Evolutionary conservation across 2,113 vertebrate genomes (phyloP).

Genomic region (crab-eating macaque (Macaca fascicularis)): DNA sequence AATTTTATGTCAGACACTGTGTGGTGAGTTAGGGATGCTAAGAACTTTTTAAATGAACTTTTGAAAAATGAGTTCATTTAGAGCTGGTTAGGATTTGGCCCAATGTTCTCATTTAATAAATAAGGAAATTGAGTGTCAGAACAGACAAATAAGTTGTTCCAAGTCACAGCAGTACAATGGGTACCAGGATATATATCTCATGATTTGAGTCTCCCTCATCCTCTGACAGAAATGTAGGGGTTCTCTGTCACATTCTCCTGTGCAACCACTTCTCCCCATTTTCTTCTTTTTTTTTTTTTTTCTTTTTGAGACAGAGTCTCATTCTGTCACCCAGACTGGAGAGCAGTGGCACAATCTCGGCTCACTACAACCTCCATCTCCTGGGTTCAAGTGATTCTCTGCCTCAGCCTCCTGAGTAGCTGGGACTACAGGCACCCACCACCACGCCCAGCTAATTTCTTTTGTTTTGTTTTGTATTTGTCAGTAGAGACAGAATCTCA

Average conservation of each 20-base stretch:
- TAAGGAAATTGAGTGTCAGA: not conserved
- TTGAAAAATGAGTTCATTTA: not conserved
- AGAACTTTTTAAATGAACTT: not conserved
- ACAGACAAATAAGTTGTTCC: not conserved
- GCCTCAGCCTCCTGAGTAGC: no score
- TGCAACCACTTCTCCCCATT: no score
- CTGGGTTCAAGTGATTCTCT: no score
- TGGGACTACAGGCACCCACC: no score
- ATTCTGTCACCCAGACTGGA: no score
- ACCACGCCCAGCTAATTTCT: no score
- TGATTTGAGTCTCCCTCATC: not conserved
- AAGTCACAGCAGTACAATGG: not conserved
- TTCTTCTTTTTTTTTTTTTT: not conserved
- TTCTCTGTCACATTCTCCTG: not conserved
- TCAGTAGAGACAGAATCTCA: no score
- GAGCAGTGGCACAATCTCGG: no score
- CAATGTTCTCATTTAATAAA: not conserved
- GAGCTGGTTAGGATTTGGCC: not conserved
- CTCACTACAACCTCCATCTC: no score
- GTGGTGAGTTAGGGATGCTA: not conserved
- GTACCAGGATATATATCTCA: not conserved
- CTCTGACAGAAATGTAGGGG: not conserved
- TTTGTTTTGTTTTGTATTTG: no score
- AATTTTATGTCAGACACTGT: not conserved
- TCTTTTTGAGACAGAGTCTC: no score